A percentile compares a stretch with the other conserved stretches of the same genome.
These are phyloP conservation scores for Felis catus DNA, from an alignment of 2,113 vertebrate species.

Conservation along the genomic window DNA sequence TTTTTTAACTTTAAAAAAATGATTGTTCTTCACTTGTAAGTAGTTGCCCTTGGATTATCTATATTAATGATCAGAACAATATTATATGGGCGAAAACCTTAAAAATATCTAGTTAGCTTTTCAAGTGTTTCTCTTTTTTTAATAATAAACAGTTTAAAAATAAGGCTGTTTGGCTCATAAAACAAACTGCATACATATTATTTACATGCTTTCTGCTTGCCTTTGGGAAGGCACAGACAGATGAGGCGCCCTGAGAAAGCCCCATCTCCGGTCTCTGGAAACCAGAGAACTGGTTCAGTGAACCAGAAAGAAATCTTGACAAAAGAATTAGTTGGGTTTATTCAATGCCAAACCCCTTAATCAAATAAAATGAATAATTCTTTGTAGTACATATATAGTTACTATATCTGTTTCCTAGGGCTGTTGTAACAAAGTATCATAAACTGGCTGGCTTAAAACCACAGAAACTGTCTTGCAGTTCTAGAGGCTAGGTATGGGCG, in stretches of 20 bases:
- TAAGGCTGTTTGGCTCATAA: neutral
- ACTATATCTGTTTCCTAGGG: neutral
- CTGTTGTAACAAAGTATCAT: neutral
- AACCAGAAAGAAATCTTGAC: neutral
- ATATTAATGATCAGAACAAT: neutral
- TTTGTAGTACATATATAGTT: neutral
- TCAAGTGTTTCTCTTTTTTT: neutral
- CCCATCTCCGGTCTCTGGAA: neutral
- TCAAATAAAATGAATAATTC: neutral
- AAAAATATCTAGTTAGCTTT: neutral
- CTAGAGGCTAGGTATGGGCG: neutral
- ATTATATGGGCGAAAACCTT: neutral
- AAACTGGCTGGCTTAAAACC: neutral
- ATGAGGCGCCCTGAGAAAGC: neutral
- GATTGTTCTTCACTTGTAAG: neutral
- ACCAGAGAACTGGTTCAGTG: neutral
- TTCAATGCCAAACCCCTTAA: neutral
- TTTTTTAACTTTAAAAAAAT: neutral
- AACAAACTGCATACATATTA: neutral
- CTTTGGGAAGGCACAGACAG: neutral
- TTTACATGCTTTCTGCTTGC: neutral
- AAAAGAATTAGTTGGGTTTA: neutral
- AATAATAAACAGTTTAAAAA: neutral
- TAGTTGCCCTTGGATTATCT: neutral
- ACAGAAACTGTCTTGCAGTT: neutral